Evolutionary conservation across 2,113 vertebrate genomes (phyloP), one percentile per base, ranked within the genome.

Genomic region (Microcebus lehilahytsara): DNA sequence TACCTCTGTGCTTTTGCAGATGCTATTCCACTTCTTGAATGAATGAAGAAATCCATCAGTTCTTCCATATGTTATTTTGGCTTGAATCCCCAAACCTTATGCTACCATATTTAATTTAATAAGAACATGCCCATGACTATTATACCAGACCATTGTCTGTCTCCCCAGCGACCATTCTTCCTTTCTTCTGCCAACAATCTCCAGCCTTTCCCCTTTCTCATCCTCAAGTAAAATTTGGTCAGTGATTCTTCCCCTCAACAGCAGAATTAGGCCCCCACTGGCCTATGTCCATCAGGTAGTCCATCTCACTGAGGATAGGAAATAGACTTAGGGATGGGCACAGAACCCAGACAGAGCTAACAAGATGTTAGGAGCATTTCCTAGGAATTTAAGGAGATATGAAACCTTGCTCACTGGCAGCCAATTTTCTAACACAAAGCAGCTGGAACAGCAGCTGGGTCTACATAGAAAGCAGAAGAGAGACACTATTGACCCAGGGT

Each of bases 31-130:
- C 60, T 97, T 96, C 90, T 96, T 96, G 94, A 97, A 96, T 97
- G 89, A 96, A 97, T 92, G 96, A 96, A 97, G 87, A 97, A 95
- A 97, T 95, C 92, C 72, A 97, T 92, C 90, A 90, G 66, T 89
- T 95, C 71, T 89, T 92, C 96, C 95, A 88, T 97, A 97, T 98
- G 97, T 88, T 96, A 96, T 96, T 97, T 95, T 97, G 96, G 97
- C 96, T 96, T 95, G 60, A 90, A 78, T 98, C 78, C 94, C 77
- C 71, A 96, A 97, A 67, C 87, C 94, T 90, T 96, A 96, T 93
- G 97, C 87, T 96, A 78, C 53, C 84, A 94, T 78, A 92, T 77
- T 96, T 93, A 96, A 96, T 87, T 97, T 86, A 92, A 95, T 96
- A 97, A 95, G 74, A 64, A 88, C 25, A 71, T 20, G 53, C 66